Conservation (phyloP, 2,888 invertebrate genomes). For the Dynastes hyllus region DNA sequence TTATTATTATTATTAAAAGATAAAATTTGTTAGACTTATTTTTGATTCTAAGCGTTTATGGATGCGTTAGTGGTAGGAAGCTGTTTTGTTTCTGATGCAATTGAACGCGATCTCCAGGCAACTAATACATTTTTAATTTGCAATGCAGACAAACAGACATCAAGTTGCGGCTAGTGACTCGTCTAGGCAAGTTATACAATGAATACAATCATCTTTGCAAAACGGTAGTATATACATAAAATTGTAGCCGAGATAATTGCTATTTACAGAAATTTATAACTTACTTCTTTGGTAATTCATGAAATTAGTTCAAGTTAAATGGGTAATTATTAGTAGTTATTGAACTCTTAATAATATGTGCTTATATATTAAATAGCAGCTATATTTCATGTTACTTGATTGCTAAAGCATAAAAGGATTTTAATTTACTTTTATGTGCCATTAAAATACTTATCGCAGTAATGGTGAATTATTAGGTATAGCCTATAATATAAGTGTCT, state of each 20-base stretch:
- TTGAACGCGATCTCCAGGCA: neutral
- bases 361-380: neutral
- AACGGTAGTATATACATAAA: neutral
- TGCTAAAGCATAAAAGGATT: neutral
- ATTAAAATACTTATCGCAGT: neutral
- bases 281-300: neutral
- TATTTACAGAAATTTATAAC: neutral
- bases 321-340: neutral
- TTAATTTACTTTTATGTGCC: constrained; percentile 1
- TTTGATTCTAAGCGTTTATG: neutral
- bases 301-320: too few relatives aligned
- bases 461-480: too few relatives aligned
- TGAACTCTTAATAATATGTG: neutral
- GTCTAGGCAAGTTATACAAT: too few relatives aligned
- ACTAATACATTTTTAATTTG: constrained; percentile 26
- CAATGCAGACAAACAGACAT: too few relatives aligned
- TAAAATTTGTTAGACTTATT: too few relatives aligned
- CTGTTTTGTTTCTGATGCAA: neutral
- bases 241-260: neutral
- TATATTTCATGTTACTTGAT: neutral
- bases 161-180: too few relatives aligned
- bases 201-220: neutral
- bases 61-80: neutral
- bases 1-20: too few relatives aligned
- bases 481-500: too few relatives aligned